These are phyloP conservation scores for Rhyacophila brunnea DNA, from an alignment of 1,140 invertebrate species.

Conservation along the genomic window DNA sequence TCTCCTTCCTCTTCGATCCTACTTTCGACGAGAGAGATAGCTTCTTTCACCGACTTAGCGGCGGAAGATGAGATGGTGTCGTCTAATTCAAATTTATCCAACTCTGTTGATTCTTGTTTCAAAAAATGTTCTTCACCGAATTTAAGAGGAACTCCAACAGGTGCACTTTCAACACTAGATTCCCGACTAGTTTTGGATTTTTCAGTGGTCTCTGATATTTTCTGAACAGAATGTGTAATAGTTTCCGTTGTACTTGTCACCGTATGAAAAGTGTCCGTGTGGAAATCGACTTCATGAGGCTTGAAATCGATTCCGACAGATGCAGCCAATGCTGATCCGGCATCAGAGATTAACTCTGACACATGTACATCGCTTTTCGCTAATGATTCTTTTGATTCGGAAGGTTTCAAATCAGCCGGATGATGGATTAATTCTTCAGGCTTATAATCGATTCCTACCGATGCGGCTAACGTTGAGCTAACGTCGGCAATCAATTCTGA, in stretches of 20 bases:
- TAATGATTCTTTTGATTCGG: constrained; percentile 9
- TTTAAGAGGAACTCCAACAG: background rate
- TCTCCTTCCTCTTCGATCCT: background rate
- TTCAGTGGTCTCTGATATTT: no score
- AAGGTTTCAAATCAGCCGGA: constrained; percentile 7
- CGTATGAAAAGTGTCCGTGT: no score
- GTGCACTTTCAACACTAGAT: background rate
- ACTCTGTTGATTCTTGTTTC: background rate
- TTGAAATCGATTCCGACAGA: constrained; percentile 23
- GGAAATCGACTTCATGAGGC: constrained; percentile 5
- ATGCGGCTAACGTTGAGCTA: constrained; percentile 24
- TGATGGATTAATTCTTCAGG: constrained; percentile 7
- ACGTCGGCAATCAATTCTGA: constrained; percentile 28
- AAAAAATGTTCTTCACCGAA: constrained; percentile 1
- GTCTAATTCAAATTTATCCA: background rate
- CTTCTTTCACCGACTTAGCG: background rate
- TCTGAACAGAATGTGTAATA: no score
- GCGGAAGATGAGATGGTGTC: background rate
- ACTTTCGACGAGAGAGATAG: background rate
- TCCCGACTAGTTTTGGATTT: background rate
- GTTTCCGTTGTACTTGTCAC: no score
- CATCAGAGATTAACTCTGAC: constrained; percentile 19
- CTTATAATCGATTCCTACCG: constrained; percentile 26
- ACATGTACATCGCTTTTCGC: constrained; percentile 1
- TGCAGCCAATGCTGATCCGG: constrained; percentile 17